A percentile compares a stretch with the other conserved stretches of the same genome.
Evolutionary conservation across 2,797 vertebrate species (phyloP).

Genomic region (Discoglossus pictus): DNA sequence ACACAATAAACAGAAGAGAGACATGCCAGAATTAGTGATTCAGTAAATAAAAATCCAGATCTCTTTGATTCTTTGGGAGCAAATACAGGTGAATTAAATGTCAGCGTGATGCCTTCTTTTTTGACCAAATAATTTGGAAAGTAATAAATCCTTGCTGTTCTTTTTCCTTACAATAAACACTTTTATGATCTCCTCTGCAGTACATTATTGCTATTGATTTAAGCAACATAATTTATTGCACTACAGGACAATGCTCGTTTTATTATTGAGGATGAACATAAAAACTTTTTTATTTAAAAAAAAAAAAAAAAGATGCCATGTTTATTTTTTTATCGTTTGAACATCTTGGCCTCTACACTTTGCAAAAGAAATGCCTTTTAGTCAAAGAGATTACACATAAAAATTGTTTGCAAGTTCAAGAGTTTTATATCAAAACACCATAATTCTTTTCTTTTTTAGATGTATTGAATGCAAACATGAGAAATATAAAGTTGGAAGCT

Average conservation of each 20-base stretch:
- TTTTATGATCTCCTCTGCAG: slow-evolving; percentile 15
- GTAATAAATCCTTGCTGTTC: slow-evolving; percentile 7
- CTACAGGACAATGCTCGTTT: slow-evolving; percentile 4
- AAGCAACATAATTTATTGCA: slow-evolving; percentile 17
- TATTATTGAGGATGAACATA: slow-evolving; percentile 5
- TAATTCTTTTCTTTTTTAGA: background rate
- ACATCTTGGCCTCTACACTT: background rate
- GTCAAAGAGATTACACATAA: slow-evolving; percentile 1
- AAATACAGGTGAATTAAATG: too few relatives aligned
- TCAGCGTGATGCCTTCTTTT: background rate
- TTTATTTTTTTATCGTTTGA: background rate
- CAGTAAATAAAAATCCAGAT: too few relatives aligned
- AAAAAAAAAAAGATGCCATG: background rate
- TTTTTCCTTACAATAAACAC: slow-evolving; percentile 4
- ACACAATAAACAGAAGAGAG: too few relatives aligned
- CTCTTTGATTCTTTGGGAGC: too few relatives aligned
- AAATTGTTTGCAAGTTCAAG: slow-evolving; percentile 4
- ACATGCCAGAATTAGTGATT: too few relatives aligned
- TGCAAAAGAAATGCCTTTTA: background rate
- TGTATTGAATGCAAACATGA: slow-evolving; percentile 9
- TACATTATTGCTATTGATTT: slow-evolving; percentile 25
- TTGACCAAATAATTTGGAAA: slow-evolving; percentile 4
- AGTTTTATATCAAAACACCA: slow-evolving; percentile 6
- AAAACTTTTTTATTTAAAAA: background rate
- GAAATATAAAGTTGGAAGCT: slow-evolving; percentile 1